Evolutionary conservation across 2,113 vertebrate genomes (phyloP).

Genomic region (Melanocharis versteri): DNA sequence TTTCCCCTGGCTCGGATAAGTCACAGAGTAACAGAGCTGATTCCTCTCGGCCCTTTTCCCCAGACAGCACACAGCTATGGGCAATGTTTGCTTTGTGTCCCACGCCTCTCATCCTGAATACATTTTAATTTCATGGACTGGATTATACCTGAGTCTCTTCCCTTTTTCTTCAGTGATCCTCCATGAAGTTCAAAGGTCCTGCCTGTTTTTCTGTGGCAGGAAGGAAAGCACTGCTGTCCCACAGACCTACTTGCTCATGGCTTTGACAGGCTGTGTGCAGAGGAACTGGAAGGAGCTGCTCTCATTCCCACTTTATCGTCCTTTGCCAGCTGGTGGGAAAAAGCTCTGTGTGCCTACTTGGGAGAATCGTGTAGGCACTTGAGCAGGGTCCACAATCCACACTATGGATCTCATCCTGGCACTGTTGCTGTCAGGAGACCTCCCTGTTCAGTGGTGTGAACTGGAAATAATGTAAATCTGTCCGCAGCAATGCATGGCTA

Average conservation of each 20-base stretch:
- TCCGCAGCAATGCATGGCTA: background rate
- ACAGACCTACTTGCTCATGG: background rate
- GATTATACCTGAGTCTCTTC: background rate
- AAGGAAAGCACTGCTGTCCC: background rate
- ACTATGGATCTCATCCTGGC: background rate
- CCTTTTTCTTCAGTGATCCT: background rate
- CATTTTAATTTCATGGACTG: background rate
- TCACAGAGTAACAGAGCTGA: background rate
- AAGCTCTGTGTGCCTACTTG: background rate
- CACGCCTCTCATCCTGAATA: background rate
- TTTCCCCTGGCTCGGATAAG: background rate
- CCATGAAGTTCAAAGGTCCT: background rate
- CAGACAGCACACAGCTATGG: background rate
- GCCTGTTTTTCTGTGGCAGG: background rate
- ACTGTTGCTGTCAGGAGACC: background rate
- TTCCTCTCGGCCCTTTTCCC: background rate
- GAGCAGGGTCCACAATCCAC: background rate
- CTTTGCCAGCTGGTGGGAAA: background rate
- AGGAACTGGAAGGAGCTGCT: background rate
- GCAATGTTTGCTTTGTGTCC: background rate
- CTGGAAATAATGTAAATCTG: background rate
- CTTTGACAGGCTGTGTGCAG: background rate
- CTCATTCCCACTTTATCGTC: background rate
- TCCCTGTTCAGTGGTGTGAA: background rate
- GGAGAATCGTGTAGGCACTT: background rate